These are phyloP conservation scores for Ganaspis brasiliensis DNA, from an alignment of 2,888 invertebrate species.

Conservation along the genomic window DNA sequence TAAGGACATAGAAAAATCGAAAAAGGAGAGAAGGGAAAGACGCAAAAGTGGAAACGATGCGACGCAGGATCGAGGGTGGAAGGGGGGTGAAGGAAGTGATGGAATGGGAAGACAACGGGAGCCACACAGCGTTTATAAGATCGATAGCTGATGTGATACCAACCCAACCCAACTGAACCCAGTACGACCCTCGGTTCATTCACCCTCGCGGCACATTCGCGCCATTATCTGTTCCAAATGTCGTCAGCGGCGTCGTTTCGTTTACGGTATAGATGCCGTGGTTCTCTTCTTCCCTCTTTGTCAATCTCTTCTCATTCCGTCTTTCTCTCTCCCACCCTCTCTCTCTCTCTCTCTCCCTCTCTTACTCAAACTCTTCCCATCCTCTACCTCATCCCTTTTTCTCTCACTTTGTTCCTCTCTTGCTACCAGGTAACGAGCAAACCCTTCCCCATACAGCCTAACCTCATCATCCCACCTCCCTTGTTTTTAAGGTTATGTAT, in stretches of 20 bases:
- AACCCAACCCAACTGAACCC: constrained; percentile 71
- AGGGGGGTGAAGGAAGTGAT: constrained; percentile 60
- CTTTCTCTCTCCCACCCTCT: constrained; percentile 36
- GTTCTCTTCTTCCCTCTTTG: constrained; percentile 45
- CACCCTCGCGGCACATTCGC: constrained; percentile 80
- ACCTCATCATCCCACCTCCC: constrained; percentile 63
- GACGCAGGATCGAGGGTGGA: constrained; percentile 56
- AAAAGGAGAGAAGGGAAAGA: constrained; percentile 59
- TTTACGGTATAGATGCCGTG: constrained; percentile 73
- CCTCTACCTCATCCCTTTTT: constrained; percentile 23
- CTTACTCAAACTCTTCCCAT: constrained; percentile 43
- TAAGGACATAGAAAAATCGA: constrained; percentile 45
- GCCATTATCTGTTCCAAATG: constrained; percentile 81
- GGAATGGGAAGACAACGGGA: constrained; percentile 74
- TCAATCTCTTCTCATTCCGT: too few relatives aligned
- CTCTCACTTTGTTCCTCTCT: constrained; percentile 46
- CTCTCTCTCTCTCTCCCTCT: constrained; percentile 29
- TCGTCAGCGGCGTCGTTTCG: constrained; percentile 80
- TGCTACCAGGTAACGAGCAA: constrained; percentile 44
- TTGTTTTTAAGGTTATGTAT: constrained; percentile 78
- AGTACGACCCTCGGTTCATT: constrained; percentile 79
- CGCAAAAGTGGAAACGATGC: constrained; percentile 54
- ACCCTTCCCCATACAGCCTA: constrained; percentile 53
- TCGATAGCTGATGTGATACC: constrained; percentile 81
- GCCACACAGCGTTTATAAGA: constrained; percentile 78